phyloP scores from a whole-genome alignment of 64 coral and sea anemone genomes.

The Stichodactyla helianthus region DNA sequence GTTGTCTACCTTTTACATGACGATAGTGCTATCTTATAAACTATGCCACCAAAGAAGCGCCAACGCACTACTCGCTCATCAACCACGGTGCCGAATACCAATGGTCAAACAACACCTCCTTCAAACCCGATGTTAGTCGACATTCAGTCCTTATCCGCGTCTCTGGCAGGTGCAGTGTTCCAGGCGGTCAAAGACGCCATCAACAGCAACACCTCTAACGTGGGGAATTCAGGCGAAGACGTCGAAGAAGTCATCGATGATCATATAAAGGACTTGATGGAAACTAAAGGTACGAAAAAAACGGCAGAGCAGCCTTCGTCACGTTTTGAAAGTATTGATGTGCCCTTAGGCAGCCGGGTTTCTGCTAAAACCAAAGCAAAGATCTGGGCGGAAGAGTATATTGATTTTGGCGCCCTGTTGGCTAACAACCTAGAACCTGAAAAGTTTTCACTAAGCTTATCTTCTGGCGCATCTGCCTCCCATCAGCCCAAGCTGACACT shows the following conservation, averaged over 20 bases:
- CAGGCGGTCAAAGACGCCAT: constrained; percentile 6
- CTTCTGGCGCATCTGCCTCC: neutral
- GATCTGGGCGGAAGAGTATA: constrained; percentile 12
- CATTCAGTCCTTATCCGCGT: neutral
- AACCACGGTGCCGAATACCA: neutral
- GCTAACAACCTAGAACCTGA: neutral
- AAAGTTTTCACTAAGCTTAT: neutral
- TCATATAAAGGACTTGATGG: neutral
- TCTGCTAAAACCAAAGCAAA: constrained; percentile 10
- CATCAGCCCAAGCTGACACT: neutral
- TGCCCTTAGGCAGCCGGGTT: neutral
- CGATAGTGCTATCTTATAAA: neutral
- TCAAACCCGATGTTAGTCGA: neutral
- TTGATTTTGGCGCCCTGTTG: constrained; percentile 15
- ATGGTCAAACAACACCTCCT: too few relatives aligned
- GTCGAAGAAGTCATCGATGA: neutral
- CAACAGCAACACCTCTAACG: neutral
- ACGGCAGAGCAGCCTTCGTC: neutral
- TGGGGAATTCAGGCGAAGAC: neutral
- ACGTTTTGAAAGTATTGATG: neutral
- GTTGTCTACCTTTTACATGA: neutral
- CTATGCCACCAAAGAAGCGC: neutral
- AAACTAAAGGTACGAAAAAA: neutral
- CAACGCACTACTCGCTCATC: neutral
- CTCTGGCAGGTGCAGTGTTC: neutral